A percentile compares a stretch with the other conserved stretches of the same genome.
These are phyloP conservation scores for Lasioglossum villosulum DNA, from an alignment of 2,888 invertebrate genomes.

Conservation along the genomic window DNA sequence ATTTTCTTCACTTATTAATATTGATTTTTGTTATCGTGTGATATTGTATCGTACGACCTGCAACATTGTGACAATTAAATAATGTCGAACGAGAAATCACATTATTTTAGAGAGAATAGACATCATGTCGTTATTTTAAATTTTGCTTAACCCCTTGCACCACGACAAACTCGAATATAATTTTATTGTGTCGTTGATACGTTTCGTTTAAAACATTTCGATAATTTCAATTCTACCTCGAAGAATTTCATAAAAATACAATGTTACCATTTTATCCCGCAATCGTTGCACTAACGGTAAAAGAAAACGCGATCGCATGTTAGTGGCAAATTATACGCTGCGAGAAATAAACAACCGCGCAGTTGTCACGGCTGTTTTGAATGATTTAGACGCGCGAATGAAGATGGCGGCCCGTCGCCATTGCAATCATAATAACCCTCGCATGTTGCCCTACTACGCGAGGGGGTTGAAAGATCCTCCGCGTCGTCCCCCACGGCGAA, in stretches of 20 bases:
- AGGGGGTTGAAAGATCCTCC: slow-evolving; percentile 58
- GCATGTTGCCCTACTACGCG: slow-evolving; percentile 21
- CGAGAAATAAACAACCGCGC: neutral
- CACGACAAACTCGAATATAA: too few relatives aligned
- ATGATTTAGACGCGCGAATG: neutral
- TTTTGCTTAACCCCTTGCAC: too few relatives aligned
- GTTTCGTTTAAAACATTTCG: neutral
- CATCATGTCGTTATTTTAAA: too few relatives aligned
- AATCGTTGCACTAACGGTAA: neutral
- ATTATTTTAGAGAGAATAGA: too few relatives aligned
- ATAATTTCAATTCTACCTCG: neutral
- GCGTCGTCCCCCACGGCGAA: slow-evolving; percentile 28
- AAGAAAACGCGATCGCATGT: neutral
- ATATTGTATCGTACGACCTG: too few relatives aligned
- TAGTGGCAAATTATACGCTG: neutral
- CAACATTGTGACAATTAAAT: too few relatives aligned
- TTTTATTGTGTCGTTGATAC: too few relatives aligned
- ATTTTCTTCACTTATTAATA: too few relatives aligned
- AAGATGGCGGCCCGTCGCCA: neutral
- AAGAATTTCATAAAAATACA: neutral
- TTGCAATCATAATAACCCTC: neutral
- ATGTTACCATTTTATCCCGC: neutral
- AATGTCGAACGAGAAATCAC: too few relatives aligned
- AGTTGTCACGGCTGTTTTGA: neutral
- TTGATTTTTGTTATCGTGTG: too few relatives aligned